Conservation (phyloP, 1,140 invertebrate species). For the Rhopalosiphum maidis region DNA sequence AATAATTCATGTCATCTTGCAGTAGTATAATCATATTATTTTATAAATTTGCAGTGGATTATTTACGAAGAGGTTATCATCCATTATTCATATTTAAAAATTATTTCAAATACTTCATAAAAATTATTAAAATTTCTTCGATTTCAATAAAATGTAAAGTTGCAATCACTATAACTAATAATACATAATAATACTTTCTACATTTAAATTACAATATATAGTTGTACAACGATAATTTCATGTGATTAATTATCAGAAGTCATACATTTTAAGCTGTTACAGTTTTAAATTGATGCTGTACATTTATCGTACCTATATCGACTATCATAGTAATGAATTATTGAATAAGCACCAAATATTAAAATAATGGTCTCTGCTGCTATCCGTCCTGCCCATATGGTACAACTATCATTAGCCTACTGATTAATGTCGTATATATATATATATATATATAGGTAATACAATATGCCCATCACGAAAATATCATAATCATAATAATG, state of each 20-base stretch:
- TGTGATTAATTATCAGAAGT: neutral
- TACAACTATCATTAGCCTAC: neutral
- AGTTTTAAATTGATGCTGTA: neutral
- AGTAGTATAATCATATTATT: neutral
- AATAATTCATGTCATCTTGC: neutral
- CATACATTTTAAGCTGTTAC: neutral
- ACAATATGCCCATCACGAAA: neutral
- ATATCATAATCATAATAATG: conserved; percentile 18
- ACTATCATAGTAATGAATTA: neutral
- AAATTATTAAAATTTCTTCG: neutral
- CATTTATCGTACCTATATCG: neutral
- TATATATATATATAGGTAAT: neutral
- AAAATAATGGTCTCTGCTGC: neutral
- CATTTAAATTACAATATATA: neutral
- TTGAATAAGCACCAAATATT: neutral
- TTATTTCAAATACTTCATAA: neutral
- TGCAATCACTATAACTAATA: neutral
- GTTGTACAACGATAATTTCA: neutral
- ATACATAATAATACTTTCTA: neutral
- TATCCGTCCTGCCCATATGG: neutral
- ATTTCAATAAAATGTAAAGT: neutral
- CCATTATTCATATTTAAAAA: neutral
- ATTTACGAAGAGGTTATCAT: neutral
- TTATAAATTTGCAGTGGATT: neutral
- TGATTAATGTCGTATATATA: neutral